Evolutionary conservation across 1,140 invertebrate species (phyloP), one percentile per base, ranked within the genome.

Genomic region (Brachionus plicatilis): DNA sequence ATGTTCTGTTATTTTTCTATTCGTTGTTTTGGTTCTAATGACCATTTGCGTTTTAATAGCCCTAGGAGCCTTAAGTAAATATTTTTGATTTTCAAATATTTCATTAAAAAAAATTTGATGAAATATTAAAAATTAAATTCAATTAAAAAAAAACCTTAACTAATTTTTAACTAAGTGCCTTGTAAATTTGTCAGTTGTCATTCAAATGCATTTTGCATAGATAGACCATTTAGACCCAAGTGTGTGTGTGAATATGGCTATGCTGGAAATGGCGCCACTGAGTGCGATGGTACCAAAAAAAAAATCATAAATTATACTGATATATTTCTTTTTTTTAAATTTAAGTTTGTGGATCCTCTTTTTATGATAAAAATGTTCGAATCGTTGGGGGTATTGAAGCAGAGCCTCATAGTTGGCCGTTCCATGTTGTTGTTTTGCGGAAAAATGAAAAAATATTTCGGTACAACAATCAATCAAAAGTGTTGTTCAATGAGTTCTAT

Each of bases 301-400:
- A 3, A 37, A 37, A 37, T 37, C 6, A 37, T 37, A 37, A 37
- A 37, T 37, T 7, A 37, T 7, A 37, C 33, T 27, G 1, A 66
- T 66, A 6, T 68, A 33, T 14, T 12, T 24, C 24, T 24, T 24
- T 6, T 12, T 37, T 41, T n/a, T 68, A 14, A 68, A n/a, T 72
- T 72, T 17, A 7, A 72, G 68, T 20, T 6, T 72, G 68, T 72
- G 68, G 68, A 17, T 9, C 17, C 0, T 17, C 17, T 45, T 72
- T 72, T 72, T 72, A 72, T 43, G 37, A 72, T 7, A 41, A 72
- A 72, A 72, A 72, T 43, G 33, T 65, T 14, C 53, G 79, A 33
- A 83, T 83, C 17, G 33, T 83, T 7, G 79, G 79, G 8, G 79
- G 79, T 20, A 47, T 66, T 12, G 79, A 83, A 20, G 53, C 53